Evolutionary conservation across 1,140 invertebrate species (phyloP).

Genomic region (Physella acuta): DNA sequence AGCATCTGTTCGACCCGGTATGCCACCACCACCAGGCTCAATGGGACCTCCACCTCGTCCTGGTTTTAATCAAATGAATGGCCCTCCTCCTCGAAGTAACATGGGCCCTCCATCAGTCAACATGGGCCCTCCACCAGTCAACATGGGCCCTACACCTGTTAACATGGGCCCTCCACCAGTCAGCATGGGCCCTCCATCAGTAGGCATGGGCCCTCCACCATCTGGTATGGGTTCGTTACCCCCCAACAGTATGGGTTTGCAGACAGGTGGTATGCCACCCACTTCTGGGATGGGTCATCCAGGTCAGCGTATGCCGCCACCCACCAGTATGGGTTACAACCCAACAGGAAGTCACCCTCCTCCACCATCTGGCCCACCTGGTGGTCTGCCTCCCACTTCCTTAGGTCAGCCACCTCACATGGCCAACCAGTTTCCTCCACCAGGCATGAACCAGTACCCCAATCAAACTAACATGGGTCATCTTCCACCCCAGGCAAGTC

Average conservation of each 20-base stretch:
- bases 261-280: not conserved
- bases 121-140: conserved; percentile 26
- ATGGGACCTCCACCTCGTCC: conserved; percentile 26
- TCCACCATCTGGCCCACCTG: not conserved
- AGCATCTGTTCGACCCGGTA: conserved; percentile 19
- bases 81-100: not conserved
- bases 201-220: conserved; percentile 20
- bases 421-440: conserved; percentile 12
- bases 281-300: not conserved
- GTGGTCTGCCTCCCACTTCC: conserved; percentile 7
- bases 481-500: not conserved
- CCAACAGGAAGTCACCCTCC: not conserved
- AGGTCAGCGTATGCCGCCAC: not conserved
- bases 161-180: conserved; percentile 13
- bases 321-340: conserved; percentile 1
- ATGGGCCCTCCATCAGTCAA: conserved; percentile 25
- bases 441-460: too few species aligned
- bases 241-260: not conserved
- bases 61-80: not conserved
- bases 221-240: conserved; percentile 16
- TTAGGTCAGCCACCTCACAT: conserved; percentile 11
- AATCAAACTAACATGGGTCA: too few species aligned
- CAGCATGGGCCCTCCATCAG: not conserved
- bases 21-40: not conserved
- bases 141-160: conserved; percentile 23